These are phyloP conservation scores for Pangasius sanitwongsei DNA, from an alignment of 2,797 vertebrate species.

Conservation along the genomic window DNA sequence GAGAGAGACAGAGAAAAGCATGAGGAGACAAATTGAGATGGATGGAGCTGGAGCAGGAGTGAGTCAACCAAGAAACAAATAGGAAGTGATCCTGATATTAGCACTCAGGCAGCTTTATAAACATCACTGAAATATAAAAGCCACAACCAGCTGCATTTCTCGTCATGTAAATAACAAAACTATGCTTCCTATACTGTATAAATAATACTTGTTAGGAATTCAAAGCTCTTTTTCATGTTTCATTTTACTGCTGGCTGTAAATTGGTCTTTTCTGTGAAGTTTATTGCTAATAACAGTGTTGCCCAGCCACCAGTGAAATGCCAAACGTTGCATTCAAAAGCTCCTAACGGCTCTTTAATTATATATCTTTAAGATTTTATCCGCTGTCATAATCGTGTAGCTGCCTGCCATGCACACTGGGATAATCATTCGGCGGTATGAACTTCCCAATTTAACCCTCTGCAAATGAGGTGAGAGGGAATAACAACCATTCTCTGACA, in stretches of 20 bases:
- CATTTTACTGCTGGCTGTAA: neutral
- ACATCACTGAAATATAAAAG: constrained; percentile 26
- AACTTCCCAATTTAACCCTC: constrained; percentile 5
- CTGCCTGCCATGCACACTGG: neutral
- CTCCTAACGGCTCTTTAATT: neutral
- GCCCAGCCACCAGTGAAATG: neutral
- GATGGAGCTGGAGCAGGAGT: neutral
- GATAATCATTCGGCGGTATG: neutral
- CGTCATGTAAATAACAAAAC: constrained; percentile 9
- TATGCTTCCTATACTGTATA: neutral
- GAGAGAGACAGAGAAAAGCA: neutral
- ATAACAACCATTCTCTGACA: neutral
- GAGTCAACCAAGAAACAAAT: neutral
- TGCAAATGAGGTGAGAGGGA: neutral
- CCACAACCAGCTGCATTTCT: constrained; percentile 24
- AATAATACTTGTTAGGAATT: constrained; percentile 8
- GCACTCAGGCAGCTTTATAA: constrained; percentile 30
- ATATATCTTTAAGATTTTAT: neutral
- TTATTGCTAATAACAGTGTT: constrained; percentile 6
- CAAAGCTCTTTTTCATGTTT: neutral
- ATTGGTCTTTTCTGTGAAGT: neutral
- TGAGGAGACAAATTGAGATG: neutral
- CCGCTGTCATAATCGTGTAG: neutral
- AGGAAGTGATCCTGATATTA: neutral
- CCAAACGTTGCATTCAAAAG: neutral